These are phyloP conservation scores for Actenoides lindsayi DNA, from an alignment of 2,113 vertebrate genomes.

Conservation along the genomic window DNA sequence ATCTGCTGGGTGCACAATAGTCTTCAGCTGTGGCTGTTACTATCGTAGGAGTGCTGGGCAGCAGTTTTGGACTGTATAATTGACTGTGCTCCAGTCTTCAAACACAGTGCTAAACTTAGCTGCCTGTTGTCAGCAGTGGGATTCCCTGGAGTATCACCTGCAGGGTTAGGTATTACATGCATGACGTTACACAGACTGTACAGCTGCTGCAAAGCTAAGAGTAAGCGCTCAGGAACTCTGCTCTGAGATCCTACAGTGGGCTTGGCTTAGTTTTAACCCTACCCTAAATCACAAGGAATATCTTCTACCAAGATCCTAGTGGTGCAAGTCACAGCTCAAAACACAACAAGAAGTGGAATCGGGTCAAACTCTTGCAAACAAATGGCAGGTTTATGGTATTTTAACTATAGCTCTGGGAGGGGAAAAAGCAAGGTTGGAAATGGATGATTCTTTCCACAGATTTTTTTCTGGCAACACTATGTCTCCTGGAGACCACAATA, in stretches of 20 bases:
- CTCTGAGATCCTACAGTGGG: background rate
- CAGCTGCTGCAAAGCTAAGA: background rate
- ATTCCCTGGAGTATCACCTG: background rate
- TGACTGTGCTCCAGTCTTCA: slow-evolving; percentile 18
- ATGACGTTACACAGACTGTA: background rate
- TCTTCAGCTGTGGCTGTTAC: slow-evolving; percentile 6
- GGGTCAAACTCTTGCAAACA: background rate
- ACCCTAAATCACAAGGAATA: background rate
- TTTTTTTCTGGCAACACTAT: background rate
- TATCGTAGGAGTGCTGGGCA: slow-evolving; percentile 1
- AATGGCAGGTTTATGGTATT: background rate
- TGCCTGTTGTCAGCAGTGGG: background rate
- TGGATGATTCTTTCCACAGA: background rate
- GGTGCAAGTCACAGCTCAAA: background rate
- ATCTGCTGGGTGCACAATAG: background rate
- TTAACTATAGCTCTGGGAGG: background rate
- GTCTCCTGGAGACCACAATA: background rate
- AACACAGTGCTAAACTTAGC: slow-evolving; percentile 22
- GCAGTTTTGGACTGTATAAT: background rate
- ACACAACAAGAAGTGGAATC: background rate
- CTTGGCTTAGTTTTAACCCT: background rate
- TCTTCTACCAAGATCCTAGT: background rate
- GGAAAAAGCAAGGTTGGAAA: background rate
- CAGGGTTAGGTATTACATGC: background rate
- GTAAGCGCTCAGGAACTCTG: background rate